Evolutionary conservation across 2,797 vertebrate species (phyloP).

Genomic region (Takifugu ocellatus): DNA sequence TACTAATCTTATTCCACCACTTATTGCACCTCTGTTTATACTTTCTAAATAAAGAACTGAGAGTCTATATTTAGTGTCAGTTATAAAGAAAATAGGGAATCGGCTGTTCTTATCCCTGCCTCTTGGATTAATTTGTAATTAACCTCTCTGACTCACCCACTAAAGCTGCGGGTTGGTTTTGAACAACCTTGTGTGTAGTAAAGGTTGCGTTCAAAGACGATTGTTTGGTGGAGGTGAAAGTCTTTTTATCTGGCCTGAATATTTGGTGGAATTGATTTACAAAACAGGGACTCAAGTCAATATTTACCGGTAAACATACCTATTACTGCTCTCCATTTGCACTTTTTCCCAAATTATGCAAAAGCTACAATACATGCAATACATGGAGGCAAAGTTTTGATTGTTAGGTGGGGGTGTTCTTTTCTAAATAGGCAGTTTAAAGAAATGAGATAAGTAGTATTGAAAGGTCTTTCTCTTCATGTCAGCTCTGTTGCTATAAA

Average conservation of each 20-base stretch:
- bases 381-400: too few relatives aligned
- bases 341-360: too few relatives aligned
- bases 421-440: too few relatives aligned
- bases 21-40: background rate
- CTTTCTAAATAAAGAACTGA: too few relatives aligned
- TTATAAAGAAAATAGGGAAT: constrained; percentile 1
- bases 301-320: too few relatives aligned
- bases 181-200: background rate
- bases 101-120: constrained; percentile 5
- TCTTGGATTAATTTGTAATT: constrained; percentile 33
- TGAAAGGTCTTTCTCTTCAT: too few relatives aligned
- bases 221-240: background rate
- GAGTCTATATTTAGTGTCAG: background rate
- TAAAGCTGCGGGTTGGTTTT: background rate
- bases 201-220: background rate
- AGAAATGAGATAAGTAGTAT: too few relatives aligned
- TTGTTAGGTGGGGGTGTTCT: too few relatives aligned
- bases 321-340: too few relatives aligned
- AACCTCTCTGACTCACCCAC: constrained; percentile 32
- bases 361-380: too few relatives aligned
- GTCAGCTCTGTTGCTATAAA: background rate
- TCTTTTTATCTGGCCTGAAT: background rate
- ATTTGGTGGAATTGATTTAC: background rate
- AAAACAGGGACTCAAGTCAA: background rate
- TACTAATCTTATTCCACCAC: background rate